A percentile compares a stretch with the other conserved stretches of the same genome.
Conservation (phyloP, 2,113 vertebrate genomes). For the Aegypius monachus region DNA sequence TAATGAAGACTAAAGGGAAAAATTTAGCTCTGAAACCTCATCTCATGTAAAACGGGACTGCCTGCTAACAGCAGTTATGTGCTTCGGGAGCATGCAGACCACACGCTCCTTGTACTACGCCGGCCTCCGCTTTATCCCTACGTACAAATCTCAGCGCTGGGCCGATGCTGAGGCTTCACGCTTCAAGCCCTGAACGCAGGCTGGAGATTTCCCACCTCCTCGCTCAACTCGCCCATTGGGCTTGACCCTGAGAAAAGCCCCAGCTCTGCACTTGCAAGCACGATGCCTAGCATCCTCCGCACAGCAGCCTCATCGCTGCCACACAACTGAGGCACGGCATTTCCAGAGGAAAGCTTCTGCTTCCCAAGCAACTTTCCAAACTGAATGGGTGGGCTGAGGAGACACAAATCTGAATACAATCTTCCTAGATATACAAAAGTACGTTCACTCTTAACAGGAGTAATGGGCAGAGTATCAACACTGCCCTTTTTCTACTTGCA, state of each 20-base stretch:
- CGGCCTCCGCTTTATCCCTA: not conserved
- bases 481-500: not conserved
- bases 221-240: not conserved
- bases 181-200: not conserved
- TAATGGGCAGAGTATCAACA: not conserved
- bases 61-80: not conserved
- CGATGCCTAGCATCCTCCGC: accelerated
- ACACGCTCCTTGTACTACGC: not conserved
- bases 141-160: not conserved
- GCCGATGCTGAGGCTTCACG: accelerated
- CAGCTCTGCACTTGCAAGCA: not conserved
- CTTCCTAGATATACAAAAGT: not conserved
- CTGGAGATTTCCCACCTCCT: not conserved
- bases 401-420: not conserved
- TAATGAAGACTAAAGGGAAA: not conserved
- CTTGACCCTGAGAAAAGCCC: not conserved
- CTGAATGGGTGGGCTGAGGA: not conserved
- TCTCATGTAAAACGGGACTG: not conserved
- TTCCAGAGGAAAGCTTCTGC: not conserved
- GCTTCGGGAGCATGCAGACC: not conserved
- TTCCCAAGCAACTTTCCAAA: not conserved
- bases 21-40: not conserved
- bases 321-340: not conserved
- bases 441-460: not conserved
- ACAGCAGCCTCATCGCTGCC: not conserved